phyloP scores from a whole-genome alignment of 1,140 invertebrate genomes.

The Neelides sp. region DNA sequence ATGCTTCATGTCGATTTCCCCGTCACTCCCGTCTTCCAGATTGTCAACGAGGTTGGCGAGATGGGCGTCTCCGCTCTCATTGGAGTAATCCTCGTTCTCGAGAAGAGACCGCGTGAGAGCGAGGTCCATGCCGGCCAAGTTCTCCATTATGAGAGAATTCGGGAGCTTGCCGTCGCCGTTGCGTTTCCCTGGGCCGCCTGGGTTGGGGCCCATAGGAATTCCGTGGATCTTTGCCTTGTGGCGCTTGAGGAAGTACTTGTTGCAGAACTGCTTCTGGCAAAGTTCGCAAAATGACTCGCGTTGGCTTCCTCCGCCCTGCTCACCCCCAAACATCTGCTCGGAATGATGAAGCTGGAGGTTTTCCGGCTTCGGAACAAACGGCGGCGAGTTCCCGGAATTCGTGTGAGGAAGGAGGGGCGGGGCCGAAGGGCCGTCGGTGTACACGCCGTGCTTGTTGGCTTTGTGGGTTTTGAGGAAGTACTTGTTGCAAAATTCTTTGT shows the following conservation, averaged over 20 bases:
- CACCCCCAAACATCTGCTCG: too few relatives aligned
- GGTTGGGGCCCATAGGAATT: conserved; percentile 38
- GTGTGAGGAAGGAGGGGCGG: conserved; percentile 1
- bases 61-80: background rate
- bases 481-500: conserved; percentile 99
- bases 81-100: conserved; percentile 35
- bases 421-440: conserved; percentile 57
- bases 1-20: background rate
- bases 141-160: conserved; percentile 26
- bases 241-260: conserved; percentile 97
- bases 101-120: conserved; percentile 1
- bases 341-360: conserved; percentile 2
- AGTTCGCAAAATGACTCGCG: conserved; percentile 52
- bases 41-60: background rate
- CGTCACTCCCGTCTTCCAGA: background rate
- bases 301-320: too few relatives aligned
- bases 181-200: conserved; percentile 17
- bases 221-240: conserved; percentile 90
- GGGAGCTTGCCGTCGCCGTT: conserved; percentile 9
- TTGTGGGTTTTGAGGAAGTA: conserved; percentile 98
- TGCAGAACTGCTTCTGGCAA: conserved; percentile 98
- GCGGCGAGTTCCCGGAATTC: too few relatives aligned
- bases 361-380: conserved; percentile 4
- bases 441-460: conserved; percentile 87
- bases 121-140: background rate